Percentiles rank a stretch among this genome's conserved stretches.
Evolutionary conservation across 2,888 invertebrate species (phyloP).

Genomic region (Bugulina stolonifera): DNA sequence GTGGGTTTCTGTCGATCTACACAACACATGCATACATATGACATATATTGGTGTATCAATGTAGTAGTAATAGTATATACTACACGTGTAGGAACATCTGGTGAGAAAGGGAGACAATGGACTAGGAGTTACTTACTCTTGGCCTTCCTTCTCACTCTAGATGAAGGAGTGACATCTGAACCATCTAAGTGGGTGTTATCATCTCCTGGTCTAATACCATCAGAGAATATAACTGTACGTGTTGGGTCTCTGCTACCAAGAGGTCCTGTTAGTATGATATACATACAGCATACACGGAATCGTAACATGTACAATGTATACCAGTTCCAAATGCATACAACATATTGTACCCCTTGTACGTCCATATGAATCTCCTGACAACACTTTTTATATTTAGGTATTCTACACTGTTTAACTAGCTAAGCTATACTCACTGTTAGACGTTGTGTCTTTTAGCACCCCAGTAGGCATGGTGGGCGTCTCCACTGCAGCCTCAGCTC

Average conservation of each 20-base stretch:
- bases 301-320: no score
- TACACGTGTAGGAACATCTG: no score
- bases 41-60: no score
- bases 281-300: no score
- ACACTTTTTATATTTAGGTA: no score
- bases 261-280: constrained; percentile 29
- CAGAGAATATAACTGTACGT: constrained; percentile 75
- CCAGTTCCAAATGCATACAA: no score
- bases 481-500: not conserved
- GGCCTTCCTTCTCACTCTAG: not conserved
- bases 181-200: constrained; percentile 73
- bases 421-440: constrained; percentile 18
- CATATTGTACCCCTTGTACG: no score
- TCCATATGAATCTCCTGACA: no score
- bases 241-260: constrained; percentile 57
- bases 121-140: not conserved
- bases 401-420: no score
- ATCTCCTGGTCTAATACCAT: constrained; percentile 80
- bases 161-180: not conserved
- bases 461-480: not conserved
- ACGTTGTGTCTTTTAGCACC: constrained; percentile 12
- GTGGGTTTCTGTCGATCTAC: constrained; percentile 16
- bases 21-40: no score
- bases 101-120: not conserved
- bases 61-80: no score